Evolutionary conservation across 2,113 vertebrate genomes (phyloP).

Genomic region (Brachyistius frenatus): DNA sequence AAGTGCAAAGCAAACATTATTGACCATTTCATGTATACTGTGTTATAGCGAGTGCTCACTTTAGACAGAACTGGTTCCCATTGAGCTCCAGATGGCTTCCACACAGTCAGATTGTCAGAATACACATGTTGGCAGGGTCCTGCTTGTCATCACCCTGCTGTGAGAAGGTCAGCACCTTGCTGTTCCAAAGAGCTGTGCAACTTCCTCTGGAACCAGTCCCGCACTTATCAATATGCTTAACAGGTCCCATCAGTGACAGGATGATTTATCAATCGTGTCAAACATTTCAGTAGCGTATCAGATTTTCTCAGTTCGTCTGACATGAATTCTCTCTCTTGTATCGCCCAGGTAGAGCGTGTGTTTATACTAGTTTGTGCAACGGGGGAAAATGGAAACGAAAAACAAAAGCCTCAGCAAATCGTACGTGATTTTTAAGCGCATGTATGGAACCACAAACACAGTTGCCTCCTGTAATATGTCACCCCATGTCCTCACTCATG

Average conservation of each 20-base stretch:
- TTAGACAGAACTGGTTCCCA: constrained; percentile 34
- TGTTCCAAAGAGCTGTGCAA: constrained; percentile 26
- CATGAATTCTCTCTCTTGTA: background rate
- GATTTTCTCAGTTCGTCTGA: background rate
- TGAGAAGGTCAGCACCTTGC: constrained; percentile 64
- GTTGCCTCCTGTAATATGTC: background rate
- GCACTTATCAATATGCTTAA: constrained; percentile 20
- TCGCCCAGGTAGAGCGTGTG: background rate
- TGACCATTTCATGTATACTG: background rate
- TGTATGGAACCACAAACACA: background rate
- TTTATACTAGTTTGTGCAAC: background rate
- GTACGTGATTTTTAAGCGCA: background rate
- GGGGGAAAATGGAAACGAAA: background rate
- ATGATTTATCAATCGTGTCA: constrained; percentile 19
- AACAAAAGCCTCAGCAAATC: constrained; percentile 3
- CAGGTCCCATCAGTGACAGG: constrained; percentile 36
- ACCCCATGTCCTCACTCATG: background rate
- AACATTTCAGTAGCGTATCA: background rate
- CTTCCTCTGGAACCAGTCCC: constrained; percentile 36
- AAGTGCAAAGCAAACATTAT: background rate
- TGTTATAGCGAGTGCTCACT: background rate
- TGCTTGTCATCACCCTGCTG: constrained; percentile 49
- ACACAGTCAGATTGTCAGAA: constrained; percentile 54
- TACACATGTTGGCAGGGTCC: constrained; percentile 54
- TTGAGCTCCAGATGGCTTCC: constrained; percentile 33